Base-by-base conservation (phyloP, 1,140 invertebrate genomes). In the Penaeus chinensis region DNA sequence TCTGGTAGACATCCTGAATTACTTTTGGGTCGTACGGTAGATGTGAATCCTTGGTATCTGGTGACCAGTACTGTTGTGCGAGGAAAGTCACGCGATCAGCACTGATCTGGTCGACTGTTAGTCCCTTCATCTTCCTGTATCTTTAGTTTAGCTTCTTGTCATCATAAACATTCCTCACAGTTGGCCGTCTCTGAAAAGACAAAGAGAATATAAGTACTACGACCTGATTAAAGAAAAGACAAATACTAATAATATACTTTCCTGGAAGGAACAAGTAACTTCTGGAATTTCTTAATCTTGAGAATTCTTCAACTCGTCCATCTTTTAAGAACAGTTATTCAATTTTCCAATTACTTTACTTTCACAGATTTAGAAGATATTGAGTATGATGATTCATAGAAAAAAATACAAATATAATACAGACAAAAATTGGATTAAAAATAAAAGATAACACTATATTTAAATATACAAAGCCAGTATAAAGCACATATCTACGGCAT, bases 51-150 rank as follows among this genome's bases (percentile, higher is more conserved):
- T 93, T 93, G 0, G 96, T 95, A 91, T 96, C 95, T 3, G 96
- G 96, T 3, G 96, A 95, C 97, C 97, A 98, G 92, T 97, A 97
- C 91, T 97, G 95, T 90, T 95, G 95, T 11, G 97, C 96, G 7
- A 90, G 76, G 54, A 89, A 85, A 18, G 90, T 91, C 42, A 86
- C 97, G 93, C 96, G 97, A 91, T 90, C 93, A 93, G 91, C 84
- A 80, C 88, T 89, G 77, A 90, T 89, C 84, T 90, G 90, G 24
- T 90, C 90, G 47, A 90, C 88, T 20, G 89, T 89, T 3, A 90
- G 76, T 42, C 82, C 85, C 85, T 89, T 90, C 90, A 90, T 90
- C 65, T 24, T 89, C 74, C 61, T 65, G 7, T 4, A 54, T 54
- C 54, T 54, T 54, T 16, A 13, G 60, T 47, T 37, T 54, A 79